A percentile compares a stretch with the other conserved stretches of the same genome.
Evolutionary conservation across 1,140 invertebrate species (phyloP).

Genomic region (Ostrea edulis): DNA sequence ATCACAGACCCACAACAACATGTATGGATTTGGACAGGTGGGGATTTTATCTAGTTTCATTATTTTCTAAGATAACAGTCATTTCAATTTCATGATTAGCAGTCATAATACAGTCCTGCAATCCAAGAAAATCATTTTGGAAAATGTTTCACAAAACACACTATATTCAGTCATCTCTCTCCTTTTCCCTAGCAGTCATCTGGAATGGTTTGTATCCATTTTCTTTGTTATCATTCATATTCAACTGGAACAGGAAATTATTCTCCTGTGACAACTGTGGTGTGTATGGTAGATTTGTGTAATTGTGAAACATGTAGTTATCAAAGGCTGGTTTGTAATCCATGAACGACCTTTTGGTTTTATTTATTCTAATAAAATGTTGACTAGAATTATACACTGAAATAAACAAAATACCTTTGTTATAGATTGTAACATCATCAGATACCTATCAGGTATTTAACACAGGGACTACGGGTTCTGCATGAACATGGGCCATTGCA

Average conservation of each 20-base stretch:
- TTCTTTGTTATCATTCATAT: not conserved
- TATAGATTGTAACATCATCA: constrained; percentile 22
- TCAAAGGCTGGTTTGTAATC: no score
- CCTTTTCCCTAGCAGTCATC: not conserved
- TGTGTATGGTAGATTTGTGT: constrained; percentile 7
- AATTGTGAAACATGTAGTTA: not conserved
- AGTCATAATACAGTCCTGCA: not conserved
- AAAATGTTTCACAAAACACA: not conserved
- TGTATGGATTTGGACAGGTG: constrained; percentile 90
- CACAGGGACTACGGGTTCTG: not conserved
- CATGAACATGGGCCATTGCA: constrained; percentile 9
- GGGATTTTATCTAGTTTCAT: constrained; percentile 44
- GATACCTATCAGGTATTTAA: constrained; percentile 20
- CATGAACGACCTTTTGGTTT: no score
- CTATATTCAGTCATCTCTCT: not conserved
- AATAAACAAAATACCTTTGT: not conserved
- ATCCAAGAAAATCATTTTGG: not conserved
- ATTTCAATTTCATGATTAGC: not conserved
- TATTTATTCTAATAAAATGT: no score
- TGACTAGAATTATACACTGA: not conserved
- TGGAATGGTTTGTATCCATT: constrained; percentile 24
- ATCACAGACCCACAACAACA: constrained; percentile 99
- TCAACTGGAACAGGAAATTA: not conserved
- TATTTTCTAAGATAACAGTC: not conserved
- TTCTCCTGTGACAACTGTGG: not conserved